Percentiles rank a stretch among this genome's conserved stretches.
phyloP scores from a whole-genome alignment of 2,797 vertebrate genomes.

The Paguma larvata region DNA sequence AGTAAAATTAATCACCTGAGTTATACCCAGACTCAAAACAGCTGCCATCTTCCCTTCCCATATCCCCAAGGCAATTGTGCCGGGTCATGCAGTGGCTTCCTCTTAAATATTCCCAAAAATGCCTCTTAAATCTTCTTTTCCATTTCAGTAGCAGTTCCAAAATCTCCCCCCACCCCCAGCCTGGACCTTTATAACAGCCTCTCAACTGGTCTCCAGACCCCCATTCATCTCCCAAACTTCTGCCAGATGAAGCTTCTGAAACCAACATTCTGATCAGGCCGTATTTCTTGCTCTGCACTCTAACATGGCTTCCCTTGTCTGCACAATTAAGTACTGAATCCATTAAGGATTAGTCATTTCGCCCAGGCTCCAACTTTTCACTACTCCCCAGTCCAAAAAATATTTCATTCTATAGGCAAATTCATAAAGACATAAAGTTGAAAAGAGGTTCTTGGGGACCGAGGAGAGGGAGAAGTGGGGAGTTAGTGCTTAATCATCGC shows the following conservation, averaged over 20 bases:
- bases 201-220: conserved; percentile 14
- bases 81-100: neutral
- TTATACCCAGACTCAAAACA: neutral
- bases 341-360: neutral
- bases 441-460: neutral
- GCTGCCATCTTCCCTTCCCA: neutral
- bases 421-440: neutral
- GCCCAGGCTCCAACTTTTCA: neutral
- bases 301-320: neutral
- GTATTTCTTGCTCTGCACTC: neutral
- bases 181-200: neutral
- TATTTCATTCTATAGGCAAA: neutral
- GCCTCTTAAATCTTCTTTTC: conserved; percentile 12
- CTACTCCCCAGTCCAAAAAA: neutral
- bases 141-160: neutral
- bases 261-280: neutral
- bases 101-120: neutral
- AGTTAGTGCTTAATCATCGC: neutral
- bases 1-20: neutral
- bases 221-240: neutral
- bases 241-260: neutral
- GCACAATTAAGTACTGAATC: neutral
- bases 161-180: neutral
- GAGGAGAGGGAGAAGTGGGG: neutral
- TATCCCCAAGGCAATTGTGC: neutral